Evolutionary conservation across 1,140 invertebrate genomes (phyloP).

Genomic region (Hycleus cichorii): DNA sequence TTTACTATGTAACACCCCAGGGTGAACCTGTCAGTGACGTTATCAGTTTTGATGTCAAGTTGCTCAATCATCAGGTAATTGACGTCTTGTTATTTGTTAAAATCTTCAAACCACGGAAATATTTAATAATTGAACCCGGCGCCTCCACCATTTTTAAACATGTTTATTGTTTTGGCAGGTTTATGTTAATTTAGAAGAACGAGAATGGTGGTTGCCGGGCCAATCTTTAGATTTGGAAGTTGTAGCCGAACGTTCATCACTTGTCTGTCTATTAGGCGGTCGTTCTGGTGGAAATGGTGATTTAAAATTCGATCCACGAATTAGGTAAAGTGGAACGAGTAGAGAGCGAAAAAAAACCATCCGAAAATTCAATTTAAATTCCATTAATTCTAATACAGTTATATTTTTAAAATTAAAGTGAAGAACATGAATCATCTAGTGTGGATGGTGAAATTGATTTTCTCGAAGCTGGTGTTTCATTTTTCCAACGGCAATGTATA

Average conservation of each 20-base stretch:
- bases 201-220: slow-evolving; percentile 49
- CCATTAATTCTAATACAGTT: too few species aligned
- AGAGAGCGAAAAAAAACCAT: too few species aligned
- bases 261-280: slow-evolving; percentile 52
- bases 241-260: slow-evolving; percentile 46
- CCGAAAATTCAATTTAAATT: too few species aligned
- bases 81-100: not conserved
- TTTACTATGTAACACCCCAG: slow-evolving; percentile 68
- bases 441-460: slow-evolving; percentile 48
- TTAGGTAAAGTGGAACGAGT: slow-evolving; percentile 34
- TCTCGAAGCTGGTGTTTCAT: slow-evolving; percentile 50
- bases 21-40: slow-evolving; percentile 66
- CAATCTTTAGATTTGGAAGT: slow-evolving; percentile 48
- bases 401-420: slow-evolving; percentile 25
- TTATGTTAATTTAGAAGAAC: slow-evolving; percentile 47
- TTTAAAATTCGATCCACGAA: slow-evolving; percentile 44
- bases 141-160: not conserved
- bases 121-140: too few species aligned
- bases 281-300: slow-evolving; percentile 41
- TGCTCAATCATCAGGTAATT: slow-evolving; percentile 52
- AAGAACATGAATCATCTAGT: slow-evolving; percentile 36
- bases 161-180: slow-evolving; percentile 35
- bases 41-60: slow-evolving; percentile 53
- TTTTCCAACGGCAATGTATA: slow-evolving; percentile 46
- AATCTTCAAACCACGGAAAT: too few species aligned